Percentiles rank a stretch among this genome's conserved stretches.
phyloP scores from a whole-genome alignment of 1,140 invertebrate genomes.

The Cotesia glomerata region DNA sequence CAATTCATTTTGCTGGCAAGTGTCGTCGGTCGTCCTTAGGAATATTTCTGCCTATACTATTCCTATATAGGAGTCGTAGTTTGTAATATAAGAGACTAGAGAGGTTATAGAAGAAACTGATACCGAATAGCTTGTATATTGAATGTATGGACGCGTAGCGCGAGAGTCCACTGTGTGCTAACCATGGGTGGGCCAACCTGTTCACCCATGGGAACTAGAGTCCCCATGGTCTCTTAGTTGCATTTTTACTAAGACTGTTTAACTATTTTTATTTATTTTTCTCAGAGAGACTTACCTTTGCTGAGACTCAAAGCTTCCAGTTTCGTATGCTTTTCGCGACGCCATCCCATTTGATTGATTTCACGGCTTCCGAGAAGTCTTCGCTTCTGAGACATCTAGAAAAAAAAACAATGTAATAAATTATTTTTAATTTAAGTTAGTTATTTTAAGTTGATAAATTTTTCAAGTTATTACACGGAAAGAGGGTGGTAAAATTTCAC shows the following conservation, averaged over 20 bases:
- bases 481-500: no score
- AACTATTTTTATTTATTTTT: constrained; percentile 1
- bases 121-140: background rate
- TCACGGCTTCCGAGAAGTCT: background rate
- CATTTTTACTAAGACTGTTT: background rate
- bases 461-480: no score
- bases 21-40: constrained; percentile 18
- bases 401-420: no score
- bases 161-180: background rate
- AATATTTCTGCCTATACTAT: background rate
- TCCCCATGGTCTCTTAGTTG: constrained; percentile 17
- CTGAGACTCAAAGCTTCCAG: background rate
- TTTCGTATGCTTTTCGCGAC: background rate
- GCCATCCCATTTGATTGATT: constrained; percentile 3
- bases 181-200: constrained; percentile 40
- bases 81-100: background rate
- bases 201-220: constrained; percentile 15
- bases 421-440: no score
- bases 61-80: background rate
- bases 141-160: background rate
- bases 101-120: background rate
- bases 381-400: background rate
- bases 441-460: no score
- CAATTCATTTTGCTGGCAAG: constrained; percentile 30
- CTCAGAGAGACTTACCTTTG: background rate